phyloP scores from a whole-genome alignment of 1,140 invertebrate genomes.

The Atta colombica region DNA sequence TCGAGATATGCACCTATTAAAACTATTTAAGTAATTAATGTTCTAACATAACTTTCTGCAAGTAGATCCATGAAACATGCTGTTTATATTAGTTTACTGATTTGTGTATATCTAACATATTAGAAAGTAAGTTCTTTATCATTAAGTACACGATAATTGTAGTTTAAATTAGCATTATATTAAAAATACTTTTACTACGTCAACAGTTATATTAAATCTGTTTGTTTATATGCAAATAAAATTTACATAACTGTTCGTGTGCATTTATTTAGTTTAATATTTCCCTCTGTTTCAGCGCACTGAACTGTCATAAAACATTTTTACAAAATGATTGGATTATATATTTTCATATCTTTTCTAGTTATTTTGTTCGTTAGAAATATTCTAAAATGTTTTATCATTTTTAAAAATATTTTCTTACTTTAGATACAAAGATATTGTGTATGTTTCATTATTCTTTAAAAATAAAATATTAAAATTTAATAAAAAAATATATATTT shows the following conservation, averaged over 20 bases:
- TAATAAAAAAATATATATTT: slow-evolving; percentile 10
- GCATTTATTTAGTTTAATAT: background rate
- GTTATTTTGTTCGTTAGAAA: background rate
- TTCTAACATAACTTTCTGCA: slow-evolving; percentile 2
- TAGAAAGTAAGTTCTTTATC: slow-evolving; percentile 11
- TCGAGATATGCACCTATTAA: background rate
- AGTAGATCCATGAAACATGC: background rate
- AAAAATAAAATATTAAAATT: slow-evolving; percentile 16
- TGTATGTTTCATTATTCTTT: background rate
- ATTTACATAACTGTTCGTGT: slow-evolving; percentile 67
- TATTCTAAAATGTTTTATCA: background rate
- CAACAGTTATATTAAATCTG: slow-evolving; percentile 68
- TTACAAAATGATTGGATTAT: background rate
- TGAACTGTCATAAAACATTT: background rate
- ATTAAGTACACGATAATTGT: slow-evolving; percentile 9
- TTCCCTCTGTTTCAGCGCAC: background rate
- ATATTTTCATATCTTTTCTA: background rate
- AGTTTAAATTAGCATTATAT: slow-evolving; percentile 8
- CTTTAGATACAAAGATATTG: background rate
- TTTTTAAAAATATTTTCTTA: background rate
- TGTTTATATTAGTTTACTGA: slow-evolving; percentile 2
- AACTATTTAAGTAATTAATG: slow-evolving; percentile 41
- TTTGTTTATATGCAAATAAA: slow-evolving; percentile 72
- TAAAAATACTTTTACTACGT: slow-evolving; percentile 58
- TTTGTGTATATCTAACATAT: background rate